Percentiles rank a stretch among this genome's conserved stretches.
Conservation (phyloP, 2,888 invertebrate species). For the Coleophora flavipennella region DNA sequence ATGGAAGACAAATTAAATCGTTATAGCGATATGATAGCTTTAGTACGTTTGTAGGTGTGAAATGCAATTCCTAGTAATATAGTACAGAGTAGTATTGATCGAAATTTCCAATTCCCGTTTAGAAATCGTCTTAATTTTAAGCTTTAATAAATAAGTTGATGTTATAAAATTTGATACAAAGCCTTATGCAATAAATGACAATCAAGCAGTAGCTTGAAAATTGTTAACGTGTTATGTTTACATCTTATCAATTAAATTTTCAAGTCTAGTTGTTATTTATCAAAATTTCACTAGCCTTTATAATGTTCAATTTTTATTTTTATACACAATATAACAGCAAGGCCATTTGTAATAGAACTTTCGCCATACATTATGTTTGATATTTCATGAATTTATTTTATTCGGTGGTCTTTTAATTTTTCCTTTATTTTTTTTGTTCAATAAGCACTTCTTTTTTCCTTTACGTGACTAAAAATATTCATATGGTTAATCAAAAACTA, state of each 20-base stretch:
- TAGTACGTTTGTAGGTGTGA: no score
- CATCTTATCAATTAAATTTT: constrained; percentile 54
- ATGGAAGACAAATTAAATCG: not conserved
- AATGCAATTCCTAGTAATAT: no score
- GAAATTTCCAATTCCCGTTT: no score
- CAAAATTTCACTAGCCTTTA: constrained; percentile 73
- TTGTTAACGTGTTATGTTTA: constrained; percentile 31
- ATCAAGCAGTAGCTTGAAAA: constrained; percentile 20
- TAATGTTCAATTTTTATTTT: constrained; percentile 41
- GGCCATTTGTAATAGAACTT: constrained; percentile 26
- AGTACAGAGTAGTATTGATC: no score
- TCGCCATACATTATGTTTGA: not conserved
- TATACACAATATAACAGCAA: constrained; percentile 60
- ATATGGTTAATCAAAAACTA: no score
- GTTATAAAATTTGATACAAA: constrained; percentile 16
- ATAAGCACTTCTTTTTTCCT: no score
- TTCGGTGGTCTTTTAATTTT: no score
- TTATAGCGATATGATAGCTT: no score
- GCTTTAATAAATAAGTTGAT: constrained; percentile 10
- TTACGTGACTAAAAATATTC: no score
- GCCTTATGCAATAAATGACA: constrained; percentile 18
- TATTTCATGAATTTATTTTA: not conserved
- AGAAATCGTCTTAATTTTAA: no score
- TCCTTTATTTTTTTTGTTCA: no score
- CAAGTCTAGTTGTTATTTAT: constrained; percentile 66